These are phyloP conservation scores for Orthosia gracilis DNA, from an alignment of 2,888 invertebrate species.

Conservation along the genomic window DNA sequence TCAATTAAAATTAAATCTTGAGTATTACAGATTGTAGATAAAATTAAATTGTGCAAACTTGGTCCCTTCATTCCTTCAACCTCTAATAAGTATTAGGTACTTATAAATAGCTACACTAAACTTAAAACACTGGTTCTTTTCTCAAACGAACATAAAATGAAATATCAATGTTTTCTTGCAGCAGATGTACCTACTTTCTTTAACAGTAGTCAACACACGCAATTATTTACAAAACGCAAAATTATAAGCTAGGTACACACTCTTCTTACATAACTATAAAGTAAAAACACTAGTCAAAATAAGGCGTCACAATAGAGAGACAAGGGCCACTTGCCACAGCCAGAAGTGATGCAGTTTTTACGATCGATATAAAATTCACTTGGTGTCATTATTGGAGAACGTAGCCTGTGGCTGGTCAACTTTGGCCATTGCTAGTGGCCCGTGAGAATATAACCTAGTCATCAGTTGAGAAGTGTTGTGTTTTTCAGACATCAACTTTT, in stretches of 20 bases:
- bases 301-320: conserved; percentile 8
- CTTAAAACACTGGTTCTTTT: conserved; percentile 45
- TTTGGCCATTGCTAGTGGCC: conserved; percentile 26
- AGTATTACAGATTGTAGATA: conserved; percentile 64
- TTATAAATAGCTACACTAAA: conserved; percentile 42
- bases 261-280: conserved; percentile 46
- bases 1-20: conserved; percentile 55
- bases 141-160: conserved; percentile 22
- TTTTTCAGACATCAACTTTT: not conserved
- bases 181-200: conserved; percentile 46
- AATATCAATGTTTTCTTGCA: conserved; percentile 16
- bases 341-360: conserved; percentile 22
- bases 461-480: conserved; percentile 6
- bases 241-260: conserved; percentile 40
- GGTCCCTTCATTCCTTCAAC: conserved; percentile 53
- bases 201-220: conserved; percentile 48
- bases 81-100: conserved; percentile 17
- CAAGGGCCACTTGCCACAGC: conserved; percentile 12
- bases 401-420: conserved; percentile 10
- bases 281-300: conserved; percentile 21
- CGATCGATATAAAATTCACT: not conserved
- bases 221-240: conserved; percentile 57
- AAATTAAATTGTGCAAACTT: conserved; percentile 57
- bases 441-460: not conserved
- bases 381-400: not conserved